phyloP scores from a whole-genome alignment of 30 jellyfish, hydroid and myxozoan genomes.

The Hydractinia symbiolongicarpus region DNA sequence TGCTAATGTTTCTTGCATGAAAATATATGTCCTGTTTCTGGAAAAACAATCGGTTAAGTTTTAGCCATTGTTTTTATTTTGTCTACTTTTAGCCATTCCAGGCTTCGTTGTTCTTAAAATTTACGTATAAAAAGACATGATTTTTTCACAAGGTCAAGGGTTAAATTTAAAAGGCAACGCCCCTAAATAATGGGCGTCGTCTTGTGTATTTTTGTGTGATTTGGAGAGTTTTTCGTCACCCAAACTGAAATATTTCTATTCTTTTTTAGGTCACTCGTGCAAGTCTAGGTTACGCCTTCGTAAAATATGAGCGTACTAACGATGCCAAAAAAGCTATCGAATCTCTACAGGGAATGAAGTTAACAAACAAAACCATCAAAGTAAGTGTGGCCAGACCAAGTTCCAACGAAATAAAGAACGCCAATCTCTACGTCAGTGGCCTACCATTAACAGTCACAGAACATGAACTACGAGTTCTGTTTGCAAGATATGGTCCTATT shows the following conservation, averaged over 20 bases:
- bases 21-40: too few species aligned
- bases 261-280: slow-evolving; percentile 55
- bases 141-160: too few species aligned
- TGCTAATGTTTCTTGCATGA: too few species aligned
- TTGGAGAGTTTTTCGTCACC: too few species aligned
- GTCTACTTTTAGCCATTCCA: too few species aligned
- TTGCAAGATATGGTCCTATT: slow-evolving; percentile 90
- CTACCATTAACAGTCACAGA: slow-evolving; percentile 80
- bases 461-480: slow-evolving; percentile 70
- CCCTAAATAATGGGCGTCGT: too few species aligned
- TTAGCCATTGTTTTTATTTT: too few species aligned
- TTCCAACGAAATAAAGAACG: slow-evolving; percentile 93
- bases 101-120: too few species aligned
- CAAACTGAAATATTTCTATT: neutral
- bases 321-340: slow-evolving; percentile 95
- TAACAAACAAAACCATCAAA: slow-evolving; percentile 83
- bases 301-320: slow-evolving; percentile 61
- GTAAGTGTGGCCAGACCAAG: slow-evolving; percentile 99
- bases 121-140: too few species aligned
- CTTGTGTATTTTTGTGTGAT: too few species aligned
- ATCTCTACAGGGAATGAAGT: slow-evolving; percentile 92
- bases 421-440: slow-evolving; percentile 97
- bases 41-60: too few species aligned
- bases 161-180: too few species aligned
- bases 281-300: slow-evolving; percentile 99